phyloP scores from a whole-genome alignment of 2,888 invertebrate species.

The Caenorhabditis becei region DNA sequence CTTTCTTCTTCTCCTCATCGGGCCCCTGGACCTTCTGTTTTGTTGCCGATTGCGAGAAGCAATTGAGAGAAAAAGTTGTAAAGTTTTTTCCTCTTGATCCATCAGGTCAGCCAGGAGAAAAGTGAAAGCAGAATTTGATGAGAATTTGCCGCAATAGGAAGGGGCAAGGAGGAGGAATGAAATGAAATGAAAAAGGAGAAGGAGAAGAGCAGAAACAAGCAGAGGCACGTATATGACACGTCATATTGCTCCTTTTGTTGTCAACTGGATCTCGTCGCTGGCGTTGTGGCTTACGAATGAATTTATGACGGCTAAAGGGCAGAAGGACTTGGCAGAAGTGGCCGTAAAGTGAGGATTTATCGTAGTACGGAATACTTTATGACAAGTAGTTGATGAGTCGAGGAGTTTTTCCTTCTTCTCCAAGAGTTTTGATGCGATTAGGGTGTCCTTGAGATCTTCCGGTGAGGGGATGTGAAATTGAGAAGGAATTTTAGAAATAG shows the following conservation, averaged over 20 bases:
- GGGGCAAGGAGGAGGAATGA: not conserved
- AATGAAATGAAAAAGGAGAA: not conserved
- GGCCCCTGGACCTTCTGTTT: not conserved
- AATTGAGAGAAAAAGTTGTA: not conserved
- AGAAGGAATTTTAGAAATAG: not conserved
- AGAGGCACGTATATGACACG: slow-evolving; percentile 4
- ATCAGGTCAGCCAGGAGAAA: too few species aligned
- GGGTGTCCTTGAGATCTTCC: slow-evolving; percentile 1
- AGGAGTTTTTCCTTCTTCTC: not conserved
- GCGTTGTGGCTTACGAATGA: not conserved
- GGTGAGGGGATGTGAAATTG: not conserved
- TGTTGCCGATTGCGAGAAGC: not conserved
- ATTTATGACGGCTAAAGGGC: not conserved
- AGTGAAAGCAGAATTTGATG: too few species aligned
- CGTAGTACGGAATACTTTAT: not conserved
- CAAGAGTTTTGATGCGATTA: slow-evolving; percentile 3
- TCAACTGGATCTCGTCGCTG: not conserved
- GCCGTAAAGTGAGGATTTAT: not conserved
- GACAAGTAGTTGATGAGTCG: not conserved
- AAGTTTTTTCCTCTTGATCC: not conserved
- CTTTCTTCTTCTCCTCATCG: not conserved
- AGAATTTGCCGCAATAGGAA: too few species aligned
- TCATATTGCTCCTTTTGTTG: slow-evolving; percentile 8
- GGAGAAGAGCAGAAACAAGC: not conserved
- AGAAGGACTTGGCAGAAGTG: not conserved